These are phyloP conservation scores for Trichogramma pretiosum DNA, from an alignment of 1,140 invertebrate species.

Conservation along the genomic window DNA sequence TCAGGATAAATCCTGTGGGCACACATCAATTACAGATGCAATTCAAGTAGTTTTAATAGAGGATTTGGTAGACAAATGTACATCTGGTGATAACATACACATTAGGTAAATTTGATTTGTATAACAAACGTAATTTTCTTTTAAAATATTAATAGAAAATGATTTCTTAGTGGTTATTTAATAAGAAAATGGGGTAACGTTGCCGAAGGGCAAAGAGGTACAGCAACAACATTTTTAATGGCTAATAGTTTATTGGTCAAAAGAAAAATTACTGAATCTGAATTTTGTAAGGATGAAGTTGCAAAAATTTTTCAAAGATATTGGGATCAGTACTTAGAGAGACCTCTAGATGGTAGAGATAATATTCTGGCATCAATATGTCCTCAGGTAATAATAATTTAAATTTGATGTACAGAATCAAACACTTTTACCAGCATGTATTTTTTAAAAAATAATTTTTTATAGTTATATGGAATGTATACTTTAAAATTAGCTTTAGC, in stretches of 20 bases:
- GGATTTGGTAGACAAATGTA: conserved; percentile 79
- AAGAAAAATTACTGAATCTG: conserved; percentile 33
- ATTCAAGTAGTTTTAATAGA: conserved; percentile 63
- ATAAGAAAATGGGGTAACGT: conserved; percentile 63
- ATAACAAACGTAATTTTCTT: background rate
- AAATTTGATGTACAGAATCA: conserved; percentile 10
- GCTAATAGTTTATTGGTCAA: conserved; percentile 36
- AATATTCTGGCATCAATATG: conserved; percentile 74
- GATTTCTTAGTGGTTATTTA: conserved; percentile 60
- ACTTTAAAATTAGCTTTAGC: conserved; percentile 77
- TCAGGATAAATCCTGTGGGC: conserved; percentile 30
- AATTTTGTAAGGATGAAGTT: conserved; percentile 48
- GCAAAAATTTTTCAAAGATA: conserved; percentile 64
- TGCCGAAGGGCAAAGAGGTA: conserved; percentile 49
- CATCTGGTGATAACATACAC: conserved; percentile 80
- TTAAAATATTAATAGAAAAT: conserved; percentile 9
- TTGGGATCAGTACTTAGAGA: conserved; percentile 58
- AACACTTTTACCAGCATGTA: background rate
- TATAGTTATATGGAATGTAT: conserved; percentile 78
- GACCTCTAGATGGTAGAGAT: conserved; percentile 65
- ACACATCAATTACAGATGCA: conserved; percentile 24
- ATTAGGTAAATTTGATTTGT: conserved; percentile 54
- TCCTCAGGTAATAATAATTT: conserved; percentile 55
- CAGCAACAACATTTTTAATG: conserved; percentile 42
- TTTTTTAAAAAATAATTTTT: conserved; percentile 16